phyloP scores from a whole-genome alignment of 2,797 vertebrate species.

The Sebastes elongatus region DNA sequence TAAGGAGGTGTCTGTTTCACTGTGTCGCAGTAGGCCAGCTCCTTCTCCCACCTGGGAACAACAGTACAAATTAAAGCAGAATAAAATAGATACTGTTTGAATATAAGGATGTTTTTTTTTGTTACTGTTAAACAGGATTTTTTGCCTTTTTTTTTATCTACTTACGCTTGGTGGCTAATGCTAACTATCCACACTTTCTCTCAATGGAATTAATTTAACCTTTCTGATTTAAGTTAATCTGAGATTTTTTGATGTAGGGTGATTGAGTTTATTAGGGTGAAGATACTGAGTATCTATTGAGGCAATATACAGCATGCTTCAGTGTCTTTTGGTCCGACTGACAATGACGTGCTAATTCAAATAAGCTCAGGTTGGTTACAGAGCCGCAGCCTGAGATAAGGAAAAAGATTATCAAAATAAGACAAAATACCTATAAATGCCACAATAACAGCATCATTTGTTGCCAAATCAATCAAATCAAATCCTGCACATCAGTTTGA shows the following conservation, averaged over 20 bases:
- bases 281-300: neutral
- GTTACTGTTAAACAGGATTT: neutral
- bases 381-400: neutral
- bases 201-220: neutral
- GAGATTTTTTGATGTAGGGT: neutral
- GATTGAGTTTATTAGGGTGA: neutral
- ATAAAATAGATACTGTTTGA: neutral
- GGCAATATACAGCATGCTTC: too few relatives aligned
- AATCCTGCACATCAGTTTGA: neutral
- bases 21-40: constrained; percentile 78
- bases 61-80: neutral
- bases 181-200: neutral
- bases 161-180: neutral
- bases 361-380: neutral
- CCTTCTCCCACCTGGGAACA: constrained; percentile 82
- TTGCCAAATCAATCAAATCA: neutral
- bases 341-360: neutral
- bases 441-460: neutral
- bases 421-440: neutral
- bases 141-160: neutral
- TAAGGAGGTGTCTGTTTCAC: constrained; percentile 85
- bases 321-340: too few relatives aligned
- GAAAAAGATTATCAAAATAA: neutral
- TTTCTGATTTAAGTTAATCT: neutral
- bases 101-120: neutral